Evolutionary conservation across 2,113 vertebrate genomes (phyloP), one percentile per base, ranked within the genome.

Genomic region (Callionymus lyra): DNA sequence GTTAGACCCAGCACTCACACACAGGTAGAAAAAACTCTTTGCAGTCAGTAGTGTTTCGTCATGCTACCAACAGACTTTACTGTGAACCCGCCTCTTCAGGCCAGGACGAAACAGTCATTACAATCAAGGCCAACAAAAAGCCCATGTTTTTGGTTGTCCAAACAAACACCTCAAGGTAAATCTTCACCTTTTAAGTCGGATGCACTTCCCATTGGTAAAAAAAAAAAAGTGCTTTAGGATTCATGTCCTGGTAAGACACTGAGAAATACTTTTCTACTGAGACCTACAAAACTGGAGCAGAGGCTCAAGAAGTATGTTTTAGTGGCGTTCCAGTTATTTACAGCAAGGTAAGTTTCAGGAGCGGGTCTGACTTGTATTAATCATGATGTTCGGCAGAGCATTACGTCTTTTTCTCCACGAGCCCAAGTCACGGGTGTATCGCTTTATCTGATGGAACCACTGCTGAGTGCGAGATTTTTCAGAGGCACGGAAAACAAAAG

Each of bases 351-450:
- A 9, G n/a, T 53, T 75, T 92, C 85, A 93, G 59, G 90, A 85
- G 55, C 91, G 81, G 57, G 64, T 83, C 76, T 91, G 89, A 50
- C 73, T 81, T 1, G 90, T 88, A 76, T 86, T 91, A 73, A 94
- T 95, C 92, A 95, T 95, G 77, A 94, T 93, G 68, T 94, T 95
- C 47, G 92, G 91, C 52, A 95, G 72, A 0, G 92, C 92, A 0
- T 95, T 94, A 11, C 91, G 89, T 16, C 91, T 78, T 60, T 89
- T 92, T 70, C 87, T 89, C 91, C 90, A 95, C 37, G 86, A 79
- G 41, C 91, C 92, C 70, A 94, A 61, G 64, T 90, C 87, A 12
- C 80, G 81, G 0, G 89, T 80, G 43, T 92, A 92, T 8, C 80
- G 72, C 57, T 88, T 76, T 40, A 95, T 84, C 74, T 90, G 88